Evolutionary conservation across 1,140 invertebrate species (phyloP).

Genomic region (Megalopta genalis): DNA sequence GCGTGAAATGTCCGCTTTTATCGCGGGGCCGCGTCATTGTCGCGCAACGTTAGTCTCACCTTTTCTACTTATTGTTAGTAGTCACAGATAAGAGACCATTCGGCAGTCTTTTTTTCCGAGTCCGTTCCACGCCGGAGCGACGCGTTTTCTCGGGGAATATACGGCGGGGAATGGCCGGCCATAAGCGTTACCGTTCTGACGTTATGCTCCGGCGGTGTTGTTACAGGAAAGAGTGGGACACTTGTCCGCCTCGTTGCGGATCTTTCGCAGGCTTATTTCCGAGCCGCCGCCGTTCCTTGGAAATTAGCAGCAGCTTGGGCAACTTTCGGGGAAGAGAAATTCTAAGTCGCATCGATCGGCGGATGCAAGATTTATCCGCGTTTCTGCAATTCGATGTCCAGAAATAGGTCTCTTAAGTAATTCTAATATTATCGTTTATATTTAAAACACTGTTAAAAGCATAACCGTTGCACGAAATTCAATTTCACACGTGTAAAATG

Average conservation of each 20-base stretch:
- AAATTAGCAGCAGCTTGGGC: not conserved
- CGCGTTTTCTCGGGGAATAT: not conserved
- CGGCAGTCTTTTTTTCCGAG: not conserved
- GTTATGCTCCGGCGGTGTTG: slow-evolving; percentile 2
- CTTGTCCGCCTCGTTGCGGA: not conserved
- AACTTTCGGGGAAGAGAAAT: too few species aligned
- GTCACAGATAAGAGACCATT: slow-evolving; percentile 21
- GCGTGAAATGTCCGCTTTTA: slow-evolving; percentile 18
- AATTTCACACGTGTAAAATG: too few species aligned
- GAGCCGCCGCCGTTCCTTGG: not conserved
- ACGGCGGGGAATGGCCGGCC: not conserved
- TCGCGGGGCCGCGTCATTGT: slow-evolving; percentile 30
- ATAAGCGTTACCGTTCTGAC: slow-evolving; percentile 20
- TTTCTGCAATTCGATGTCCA: too few species aligned
- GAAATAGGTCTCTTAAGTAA: too few species aligned
- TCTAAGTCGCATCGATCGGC: too few species aligned
- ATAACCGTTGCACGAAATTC: too few species aligned
- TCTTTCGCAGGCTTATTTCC: not conserved
- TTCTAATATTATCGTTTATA: too few species aligned
- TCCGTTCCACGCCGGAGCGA: too few species aligned
- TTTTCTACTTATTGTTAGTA: slow-evolving; percentile 7
- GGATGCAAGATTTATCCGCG: too few species aligned
- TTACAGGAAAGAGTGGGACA: slow-evolving; percentile 8
- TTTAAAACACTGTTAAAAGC: too few species aligned
- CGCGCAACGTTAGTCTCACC: not conserved